These are phyloP conservation scores for Cassiopea andromeda DNA, from an alignment of 30 jellyfish, hydroid and myxozoan species.

Conservation along the genomic window DNA sequence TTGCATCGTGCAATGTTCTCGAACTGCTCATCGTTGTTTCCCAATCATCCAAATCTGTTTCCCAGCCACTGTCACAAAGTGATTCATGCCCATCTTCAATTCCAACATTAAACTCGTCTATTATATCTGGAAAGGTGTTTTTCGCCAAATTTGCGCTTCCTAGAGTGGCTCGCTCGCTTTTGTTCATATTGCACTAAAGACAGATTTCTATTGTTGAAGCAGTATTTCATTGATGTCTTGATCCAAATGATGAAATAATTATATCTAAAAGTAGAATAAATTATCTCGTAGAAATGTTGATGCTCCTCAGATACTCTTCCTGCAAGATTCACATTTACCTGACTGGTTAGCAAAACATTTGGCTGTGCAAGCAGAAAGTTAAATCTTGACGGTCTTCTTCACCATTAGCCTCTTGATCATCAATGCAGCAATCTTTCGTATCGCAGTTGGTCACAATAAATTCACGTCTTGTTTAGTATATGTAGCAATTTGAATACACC, in stretches of 20 bases:
- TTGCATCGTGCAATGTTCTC: slow-evolving; percentile 20
- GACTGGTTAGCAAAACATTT: too few relatives aligned
- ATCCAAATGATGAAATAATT: background rate
- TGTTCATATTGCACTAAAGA: slow-evolving; percentile 2
- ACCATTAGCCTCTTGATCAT: too few relatives aligned
- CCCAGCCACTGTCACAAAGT: slow-evolving; percentile 71
- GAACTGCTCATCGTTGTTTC: background rate
- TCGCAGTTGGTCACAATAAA: too few relatives aligned
- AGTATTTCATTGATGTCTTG: too few relatives aligned
- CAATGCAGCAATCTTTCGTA: too few relatives aligned
- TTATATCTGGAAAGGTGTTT: slow-evolving; percentile 32
- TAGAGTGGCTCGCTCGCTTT: background rate
- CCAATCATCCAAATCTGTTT: slow-evolving; percentile 66
- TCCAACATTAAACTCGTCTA: slow-evolving; percentile 31
- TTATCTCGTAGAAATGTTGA: background rate
- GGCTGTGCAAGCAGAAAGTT: too few relatives aligned
- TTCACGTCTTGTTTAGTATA: too few relatives aligned
- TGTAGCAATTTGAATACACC: too few relatives aligned
- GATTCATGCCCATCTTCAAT: background rate
- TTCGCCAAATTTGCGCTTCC: slow-evolving; percentile 14
- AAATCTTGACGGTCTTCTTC: too few relatives aligned
- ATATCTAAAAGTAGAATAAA: background rate
- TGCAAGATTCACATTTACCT: too few relatives aligned
- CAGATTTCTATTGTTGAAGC: background rate
- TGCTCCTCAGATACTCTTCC: too few relatives aligned